A percentile compares a stretch with the other conserved stretches of the same genome.
Evolutionary conservation across 1,140 invertebrate species (phyloP).

Genomic region (Vollenhovia emeryi): DNA sequence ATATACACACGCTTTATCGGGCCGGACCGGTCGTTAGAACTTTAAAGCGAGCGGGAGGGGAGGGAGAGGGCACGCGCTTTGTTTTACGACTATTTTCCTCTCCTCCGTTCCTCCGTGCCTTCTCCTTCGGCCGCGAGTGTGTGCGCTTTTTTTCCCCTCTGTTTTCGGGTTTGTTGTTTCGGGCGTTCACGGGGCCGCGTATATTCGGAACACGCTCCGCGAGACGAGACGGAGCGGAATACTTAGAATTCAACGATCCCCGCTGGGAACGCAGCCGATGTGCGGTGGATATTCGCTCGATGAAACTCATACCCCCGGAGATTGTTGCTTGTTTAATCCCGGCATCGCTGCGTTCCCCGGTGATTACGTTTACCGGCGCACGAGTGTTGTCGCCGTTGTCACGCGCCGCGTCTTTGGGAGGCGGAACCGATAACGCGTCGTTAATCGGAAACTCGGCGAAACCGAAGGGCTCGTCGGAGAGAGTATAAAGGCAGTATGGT

Average conservation of each 20-base stretch:
- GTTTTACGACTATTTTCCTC: conserved; percentile 58
- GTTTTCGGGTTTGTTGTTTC: conserved; percentile 32
- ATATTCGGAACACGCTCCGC: conserved; percentile 54
- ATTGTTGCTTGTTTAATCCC: conserved; percentile 58
- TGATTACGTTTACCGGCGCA: conserved; percentile 34
- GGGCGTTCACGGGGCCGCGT: conserved; percentile 37
- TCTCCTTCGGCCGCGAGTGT: not conserved
- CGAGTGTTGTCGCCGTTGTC: conserved; percentile 12
- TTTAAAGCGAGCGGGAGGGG: conserved; percentile 50
- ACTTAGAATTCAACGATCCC: conserved; percentile 60
- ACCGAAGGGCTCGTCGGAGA: not conserved
- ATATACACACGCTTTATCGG: conserved; percentile 62
- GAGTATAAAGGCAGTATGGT: not conserved
- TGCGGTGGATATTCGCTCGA: conserved; percentile 45
- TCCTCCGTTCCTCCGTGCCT: not conserved
- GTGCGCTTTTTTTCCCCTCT: not conserved
- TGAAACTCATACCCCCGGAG: conserved; percentile 48
- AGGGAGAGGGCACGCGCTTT: conserved; percentile 34
- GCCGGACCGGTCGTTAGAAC: conserved; percentile 70
- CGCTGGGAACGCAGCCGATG: conserved; percentile 51
- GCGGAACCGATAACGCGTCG: conserved; percentile 23
- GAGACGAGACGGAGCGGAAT: conserved; percentile 51
- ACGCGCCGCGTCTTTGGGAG: conserved; percentile 29
- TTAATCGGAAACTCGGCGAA: conserved; percentile 11
- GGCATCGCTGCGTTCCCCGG: conserved; percentile 33